Evolutionary conservation across 1,140 invertebrate genomes (phyloP).

Genomic region (Sycophila sp.): DNA sequence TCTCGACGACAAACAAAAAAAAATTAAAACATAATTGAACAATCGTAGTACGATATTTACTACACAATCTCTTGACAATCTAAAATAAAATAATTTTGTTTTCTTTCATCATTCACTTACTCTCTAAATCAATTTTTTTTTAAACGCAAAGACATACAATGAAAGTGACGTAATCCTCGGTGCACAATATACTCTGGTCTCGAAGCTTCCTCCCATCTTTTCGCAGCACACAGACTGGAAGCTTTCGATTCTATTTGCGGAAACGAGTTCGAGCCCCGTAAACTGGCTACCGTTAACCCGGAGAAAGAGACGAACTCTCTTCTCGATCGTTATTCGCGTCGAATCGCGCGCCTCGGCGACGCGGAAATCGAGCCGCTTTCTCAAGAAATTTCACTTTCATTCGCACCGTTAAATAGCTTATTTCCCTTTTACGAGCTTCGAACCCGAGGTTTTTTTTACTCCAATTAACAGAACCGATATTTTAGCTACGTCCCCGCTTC

Average conservation of each 20-base stretch:
- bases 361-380: background rate
- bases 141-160: too few relatives aligned
- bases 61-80: too few relatives aligned
- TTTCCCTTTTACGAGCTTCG: constrained; percentile 18
- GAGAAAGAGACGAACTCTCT: background rate
- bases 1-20: too few relatives aligned
- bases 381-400: constrained; percentile 10
- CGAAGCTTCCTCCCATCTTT: too few relatives aligned
- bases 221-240: background rate
- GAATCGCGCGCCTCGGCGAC: constrained; percentile 20
- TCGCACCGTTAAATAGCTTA: constrained; percentile 20
- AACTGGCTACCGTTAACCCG: constrained; percentile 16
- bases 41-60: too few relatives aligned
- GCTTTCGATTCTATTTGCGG: constrained; percentile 28
- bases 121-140: too few relatives aligned
- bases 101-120: too few relatives aligned
- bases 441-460: background rate
- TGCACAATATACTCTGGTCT: background rate
- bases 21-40: too few relatives aligned
- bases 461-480: constrained; percentile 14
- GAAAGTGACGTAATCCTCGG: too few relatives aligned
- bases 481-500: too few relatives aligned
- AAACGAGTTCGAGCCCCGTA: constrained; percentile 25
- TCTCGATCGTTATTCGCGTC: constrained; percentile 12
- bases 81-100: too few relatives aligned